A percentile compares a stretch with the other conserved stretches of the same genome.
Conservation (phyloP, 2,888 invertebrate species). For the Drosophila atroscutellata region DNA sequence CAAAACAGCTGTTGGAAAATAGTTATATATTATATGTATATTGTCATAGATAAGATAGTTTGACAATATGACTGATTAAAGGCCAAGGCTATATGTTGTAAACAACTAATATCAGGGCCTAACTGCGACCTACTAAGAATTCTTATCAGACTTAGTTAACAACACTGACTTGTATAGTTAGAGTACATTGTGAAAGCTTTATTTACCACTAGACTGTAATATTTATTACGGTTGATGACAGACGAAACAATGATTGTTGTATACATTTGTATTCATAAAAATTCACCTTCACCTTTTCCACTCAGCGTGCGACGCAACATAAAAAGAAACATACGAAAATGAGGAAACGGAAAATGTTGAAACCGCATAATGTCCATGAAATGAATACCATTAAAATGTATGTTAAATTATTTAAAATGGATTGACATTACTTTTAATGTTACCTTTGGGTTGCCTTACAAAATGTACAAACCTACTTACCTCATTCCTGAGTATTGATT, state of each 20-base stretch:
- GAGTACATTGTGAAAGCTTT: background rate
- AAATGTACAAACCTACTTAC: background rate
- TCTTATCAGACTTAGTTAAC: conserved; percentile 34
- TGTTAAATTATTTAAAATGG: conserved; percentile 19
- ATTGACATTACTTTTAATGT: background rate
- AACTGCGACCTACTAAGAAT: conserved; percentile 30
- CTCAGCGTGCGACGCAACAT: conserved; percentile 15
- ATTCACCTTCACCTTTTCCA: conserved; percentile 25
- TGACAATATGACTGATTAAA: conserved; percentile 20
- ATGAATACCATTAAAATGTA: conserved; percentile 13
- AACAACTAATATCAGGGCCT: conserved; percentile 22
- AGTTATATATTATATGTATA: background rate
- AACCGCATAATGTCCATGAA: conserved; percentile 35
- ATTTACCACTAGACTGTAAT: background rate
- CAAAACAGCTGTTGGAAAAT: background rate
- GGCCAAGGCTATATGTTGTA: conserved; percentile 30
- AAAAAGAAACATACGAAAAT: conserved; percentile 19
- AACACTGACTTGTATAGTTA: background rate
- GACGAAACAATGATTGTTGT: conserved; percentile 9
- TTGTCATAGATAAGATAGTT: conserved; percentile 33
- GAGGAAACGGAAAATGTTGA: conserved; percentile 45
- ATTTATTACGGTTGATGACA: background rate
- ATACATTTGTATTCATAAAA: conserved; percentile 5
- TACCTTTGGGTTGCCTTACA: background rate
- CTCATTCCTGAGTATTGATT: background rate